A percentile compares a stretch with the other conserved stretches of the same genome.
These are phyloP conservation scores for Argyra leucocephala DNA, from an alignment of 2,888 invertebrate species.

Conservation along the genomic window DNA sequence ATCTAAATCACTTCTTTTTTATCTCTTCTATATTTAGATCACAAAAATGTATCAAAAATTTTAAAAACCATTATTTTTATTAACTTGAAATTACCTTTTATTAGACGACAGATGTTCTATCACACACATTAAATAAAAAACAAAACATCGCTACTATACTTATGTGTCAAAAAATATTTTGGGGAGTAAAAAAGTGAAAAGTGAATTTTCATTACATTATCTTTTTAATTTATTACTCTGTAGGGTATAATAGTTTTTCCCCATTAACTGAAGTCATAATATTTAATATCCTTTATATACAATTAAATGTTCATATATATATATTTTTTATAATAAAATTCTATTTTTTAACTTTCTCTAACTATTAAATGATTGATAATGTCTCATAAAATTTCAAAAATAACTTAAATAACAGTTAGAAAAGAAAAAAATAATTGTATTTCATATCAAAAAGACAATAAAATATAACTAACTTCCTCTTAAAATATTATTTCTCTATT, in stretches of 20 bases:
- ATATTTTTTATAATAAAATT: too few species aligned
- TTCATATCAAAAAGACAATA: too few species aligned
- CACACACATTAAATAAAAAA: neutral
- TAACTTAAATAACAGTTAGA: neutral
- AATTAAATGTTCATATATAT: too few species aligned
- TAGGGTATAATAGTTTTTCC: neutral
- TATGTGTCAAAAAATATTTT: neutral
- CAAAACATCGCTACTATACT: neutral
- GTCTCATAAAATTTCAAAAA: constrained; percentile 1
- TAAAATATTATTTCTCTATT: too few species aligned
- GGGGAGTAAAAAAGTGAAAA: neutral
- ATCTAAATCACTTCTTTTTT: too few species aligned
- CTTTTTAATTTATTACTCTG: neutral
- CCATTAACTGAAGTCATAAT: constrained; percentile 3
- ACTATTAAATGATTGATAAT: neutral
- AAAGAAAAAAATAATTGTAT: too few species aligned
- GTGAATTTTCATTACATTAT: neutral
- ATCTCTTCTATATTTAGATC: too few species aligned
- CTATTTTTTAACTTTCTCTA: too few species aligned
- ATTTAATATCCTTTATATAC: neutral
- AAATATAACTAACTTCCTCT: too few species aligned
- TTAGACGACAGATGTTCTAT: neutral
- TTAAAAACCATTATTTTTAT: too few species aligned
- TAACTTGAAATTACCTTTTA: neutral
- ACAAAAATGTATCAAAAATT: too few species aligned